Percentiles rank a stretch among this genome's conserved stretches.
Conservation (phyloP, 2,113 vertebrate genomes). For the Neotragus pygmaeus region DNA sequence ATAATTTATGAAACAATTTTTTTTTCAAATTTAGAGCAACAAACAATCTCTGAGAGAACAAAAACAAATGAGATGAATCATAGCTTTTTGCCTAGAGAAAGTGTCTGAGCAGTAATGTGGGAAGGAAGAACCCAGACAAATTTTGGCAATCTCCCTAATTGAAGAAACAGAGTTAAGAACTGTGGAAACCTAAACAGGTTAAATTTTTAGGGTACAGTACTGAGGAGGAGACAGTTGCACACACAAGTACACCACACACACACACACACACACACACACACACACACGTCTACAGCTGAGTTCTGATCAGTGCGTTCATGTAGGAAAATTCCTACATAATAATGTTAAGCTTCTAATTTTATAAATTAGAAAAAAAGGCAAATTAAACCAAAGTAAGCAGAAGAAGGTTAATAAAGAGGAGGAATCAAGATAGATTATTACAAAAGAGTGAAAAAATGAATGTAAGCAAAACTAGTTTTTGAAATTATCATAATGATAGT, state of each 20-base stretch:
- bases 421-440: neutral
- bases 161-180: neutral
- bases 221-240: neutral
- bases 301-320: neutral
- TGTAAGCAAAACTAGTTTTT: neutral
- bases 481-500: neutral
- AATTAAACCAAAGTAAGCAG: neutral
- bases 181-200: neutral
- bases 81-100: neutral
- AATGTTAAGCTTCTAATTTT: neutral
- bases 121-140: neutral
- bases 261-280: neutral
- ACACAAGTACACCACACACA: neutral
- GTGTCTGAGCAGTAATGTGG: neutral
- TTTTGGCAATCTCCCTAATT: neutral
- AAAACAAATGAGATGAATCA: neutral
- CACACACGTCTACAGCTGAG: neutral
- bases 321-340: neutral
- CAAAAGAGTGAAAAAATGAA: neutral
- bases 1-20: neutral
- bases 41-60: neutral
- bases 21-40: neutral
- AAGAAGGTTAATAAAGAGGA: neutral
- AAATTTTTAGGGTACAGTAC: neutral
- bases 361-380: neutral